A percentile compares a stretch with the other conserved stretches of the same genome.
Evolutionary conservation across 2,888 invertebrate genomes (phyloP).

Genomic region (Xylota sylvarum): DNA sequence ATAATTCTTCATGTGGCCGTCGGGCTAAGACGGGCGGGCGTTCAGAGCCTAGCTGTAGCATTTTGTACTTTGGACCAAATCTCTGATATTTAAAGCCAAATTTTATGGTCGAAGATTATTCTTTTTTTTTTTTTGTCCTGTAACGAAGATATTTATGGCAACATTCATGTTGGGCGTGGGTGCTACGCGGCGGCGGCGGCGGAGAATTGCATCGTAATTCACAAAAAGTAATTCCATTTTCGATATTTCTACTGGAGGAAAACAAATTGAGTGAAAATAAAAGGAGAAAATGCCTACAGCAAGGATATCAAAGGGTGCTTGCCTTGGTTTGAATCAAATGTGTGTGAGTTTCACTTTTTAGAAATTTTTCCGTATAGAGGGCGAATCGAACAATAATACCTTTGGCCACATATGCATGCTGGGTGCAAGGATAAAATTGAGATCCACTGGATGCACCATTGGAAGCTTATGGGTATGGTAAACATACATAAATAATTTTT

Average conservation of each 20-base stretch:
- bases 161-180: slow-evolving; percentile 56
- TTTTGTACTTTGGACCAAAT: slow-evolving; percentile 66
- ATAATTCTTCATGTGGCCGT: slow-evolving; percentile 71
- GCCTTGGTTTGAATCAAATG: neutral
- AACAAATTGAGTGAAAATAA: slow-evolving; percentile 75
- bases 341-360: slow-evolving; percentile 50
- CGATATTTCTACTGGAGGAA: slow-evolving; percentile 60
- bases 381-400: slow-evolving; percentile 49
- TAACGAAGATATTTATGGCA: slow-evolving; percentile 68
- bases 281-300: slow-evolving; percentile 44
- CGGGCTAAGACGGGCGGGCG: slow-evolving; percentile 37
- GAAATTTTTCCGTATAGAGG: neutral
- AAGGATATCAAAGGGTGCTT: slow-evolving; percentile 16
- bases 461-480: slow-evolving; percentile 18
- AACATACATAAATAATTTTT: slow-evolving; percentile 23
- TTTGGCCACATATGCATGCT: slow-evolving; percentile 62
- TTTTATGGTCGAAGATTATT: slow-evolving; percentile 70
- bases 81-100: slow-evolving; percentile 75
- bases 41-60: slow-evolving; percentile 2
- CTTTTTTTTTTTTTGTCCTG: slow-evolving; percentile 67
- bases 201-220: slow-evolving; percentile 71
- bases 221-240: slow-evolving; percentile 72
- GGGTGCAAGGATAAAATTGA: slow-evolving; percentile 42
- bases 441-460: slow-evolving; percentile 41
- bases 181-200: neutral